Evolutionary conservation across 2,113 vertebrate genomes (phyloP).

Genomic region (Notarius quadriscutis): DNA sequence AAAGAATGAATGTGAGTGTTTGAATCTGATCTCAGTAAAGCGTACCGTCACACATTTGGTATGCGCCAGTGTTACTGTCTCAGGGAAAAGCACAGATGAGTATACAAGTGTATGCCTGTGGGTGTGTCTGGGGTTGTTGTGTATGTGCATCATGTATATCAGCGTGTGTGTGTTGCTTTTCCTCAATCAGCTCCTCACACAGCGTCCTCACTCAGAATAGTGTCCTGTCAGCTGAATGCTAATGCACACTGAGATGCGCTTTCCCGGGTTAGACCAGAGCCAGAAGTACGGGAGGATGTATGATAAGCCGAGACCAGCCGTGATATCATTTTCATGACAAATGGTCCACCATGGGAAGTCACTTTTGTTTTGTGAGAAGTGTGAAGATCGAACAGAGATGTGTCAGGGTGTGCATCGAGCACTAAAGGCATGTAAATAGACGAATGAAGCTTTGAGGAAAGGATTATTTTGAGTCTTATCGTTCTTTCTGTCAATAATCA

Average conservation of each 20-base stretch:
- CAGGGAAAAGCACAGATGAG: background rate
- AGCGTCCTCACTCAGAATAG: constrained; percentile 24
- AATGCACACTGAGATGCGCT: constrained; percentile 39
- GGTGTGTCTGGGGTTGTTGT: background rate
- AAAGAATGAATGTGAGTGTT: background rate
- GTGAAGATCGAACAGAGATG: background rate
- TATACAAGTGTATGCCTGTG: constrained; percentile 22
- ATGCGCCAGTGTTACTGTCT: background rate
- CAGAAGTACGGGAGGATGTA: constrained; percentile 18
- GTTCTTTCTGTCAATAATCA: background rate
- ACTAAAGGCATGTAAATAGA: background rate
- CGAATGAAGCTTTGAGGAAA: background rate
- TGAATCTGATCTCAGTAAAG: background rate
- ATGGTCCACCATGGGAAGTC: constrained; percentile 22
- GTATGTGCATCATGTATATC: constrained; percentile 22
- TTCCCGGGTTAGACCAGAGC: constrained; percentile 37
- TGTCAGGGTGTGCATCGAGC: background rate
- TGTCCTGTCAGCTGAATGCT: constrained; percentile 50
- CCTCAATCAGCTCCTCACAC: constrained; percentile 27
- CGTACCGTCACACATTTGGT: background rate
- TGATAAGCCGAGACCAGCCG: constrained; percentile 33
- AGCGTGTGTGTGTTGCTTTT: constrained; percentile 16
- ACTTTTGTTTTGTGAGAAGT: background rate
- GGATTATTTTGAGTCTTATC: background rate
- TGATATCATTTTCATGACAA: constrained; percentile 48